These are phyloP conservation scores for Chondrilla cf. caribensis DNA, from an alignment of 37 sponge, comb jelly and placozoan genomes.

Conservation along the genomic window DNA sequence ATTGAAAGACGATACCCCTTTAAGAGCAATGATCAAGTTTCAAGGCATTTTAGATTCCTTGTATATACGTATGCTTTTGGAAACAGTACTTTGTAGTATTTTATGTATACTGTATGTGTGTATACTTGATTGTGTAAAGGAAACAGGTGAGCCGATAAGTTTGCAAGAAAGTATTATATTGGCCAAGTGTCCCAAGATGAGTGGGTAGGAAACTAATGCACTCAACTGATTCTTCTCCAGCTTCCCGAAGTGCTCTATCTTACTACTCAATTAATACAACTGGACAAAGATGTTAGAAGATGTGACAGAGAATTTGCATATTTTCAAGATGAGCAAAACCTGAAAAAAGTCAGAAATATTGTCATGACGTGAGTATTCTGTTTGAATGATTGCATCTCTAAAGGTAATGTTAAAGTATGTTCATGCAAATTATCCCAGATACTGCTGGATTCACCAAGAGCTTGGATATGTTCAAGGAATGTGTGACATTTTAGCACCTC, in stretches of 20 bases:
- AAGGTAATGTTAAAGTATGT: no score
- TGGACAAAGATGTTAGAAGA: slow-evolving; percentile 94
- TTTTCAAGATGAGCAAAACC: slow-evolving; percentile 40
- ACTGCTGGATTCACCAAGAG: slow-evolving; percentile 75
- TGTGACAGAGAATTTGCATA: slow-evolving; percentile 92
- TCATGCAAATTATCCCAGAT: slow-evolving; percentile 53
- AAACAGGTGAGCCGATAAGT: no score
- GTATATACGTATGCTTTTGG: no score
- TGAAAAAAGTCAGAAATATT: slow-evolving; percentile 65
- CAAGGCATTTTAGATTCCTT: no score
- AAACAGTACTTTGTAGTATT: no score
- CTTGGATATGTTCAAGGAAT: slow-evolving; percentile 88
- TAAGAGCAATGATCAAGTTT: no score
- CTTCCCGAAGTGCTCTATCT: slow-evolving; percentile 15
- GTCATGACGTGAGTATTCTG: slow-evolving; percentile 35
- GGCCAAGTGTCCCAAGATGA: no score
- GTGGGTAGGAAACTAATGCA: not conserved
- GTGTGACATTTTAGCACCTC: slow-evolving; percentile 94
- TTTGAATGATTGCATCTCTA: no score
- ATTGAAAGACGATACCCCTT: no score
- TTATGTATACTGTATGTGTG: no score
- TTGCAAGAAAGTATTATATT: no score
- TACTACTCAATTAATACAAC: slow-evolving; percentile 54
- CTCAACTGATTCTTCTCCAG: not conserved
- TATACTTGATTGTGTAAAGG: no score